Evolutionary conservation across 2,888 invertebrate species (phyloP).

Genomic region (Acleris emargana): DNA sequence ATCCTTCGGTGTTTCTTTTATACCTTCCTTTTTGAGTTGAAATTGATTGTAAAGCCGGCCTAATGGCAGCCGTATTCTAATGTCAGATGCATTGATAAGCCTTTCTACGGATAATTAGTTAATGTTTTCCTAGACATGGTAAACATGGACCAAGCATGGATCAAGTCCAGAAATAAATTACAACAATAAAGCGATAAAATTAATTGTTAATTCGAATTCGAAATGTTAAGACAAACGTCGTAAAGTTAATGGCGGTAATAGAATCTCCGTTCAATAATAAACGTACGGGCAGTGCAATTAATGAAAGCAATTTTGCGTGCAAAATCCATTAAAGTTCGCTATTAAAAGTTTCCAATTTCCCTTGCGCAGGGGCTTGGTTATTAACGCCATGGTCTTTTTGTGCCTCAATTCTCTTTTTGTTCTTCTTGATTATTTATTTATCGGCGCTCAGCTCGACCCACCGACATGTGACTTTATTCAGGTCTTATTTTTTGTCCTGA

Average conservation of each 20-base stretch:
- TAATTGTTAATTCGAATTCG: slow-evolving; percentile 42
- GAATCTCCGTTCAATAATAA: slow-evolving; percentile 59
- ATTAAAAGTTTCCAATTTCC: slow-evolving; percentile 71
- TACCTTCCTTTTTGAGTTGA: slow-evolving; percentile 69
- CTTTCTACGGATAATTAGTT: slow-evolving; percentile 70
- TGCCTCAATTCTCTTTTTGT: slow-evolving; percentile 57
- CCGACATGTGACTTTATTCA: slow-evolving; percentile 24
- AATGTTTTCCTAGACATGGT: slow-evolving; percentile 53
- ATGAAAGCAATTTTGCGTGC: slow-evolving; percentile 67
- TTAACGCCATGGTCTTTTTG: slow-evolving; percentile 58
- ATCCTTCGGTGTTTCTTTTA: slow-evolving; percentile 73
- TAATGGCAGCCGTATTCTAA: slow-evolving; percentile 75
- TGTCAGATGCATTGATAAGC: slow-evolving; percentile 73
- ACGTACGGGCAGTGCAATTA: slow-evolving; percentile 60
- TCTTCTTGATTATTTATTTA: slow-evolving; percentile 70
- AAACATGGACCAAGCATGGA: slow-evolving; percentile 42
- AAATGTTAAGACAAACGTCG: slow-evolving; percentile 52
- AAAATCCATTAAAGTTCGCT: slow-evolving; percentile 65
- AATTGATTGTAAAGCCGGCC: slow-evolving; percentile 80
- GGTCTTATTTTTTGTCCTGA: slow-evolving; percentile 40
- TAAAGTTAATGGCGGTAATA: slow-evolving; percentile 52
- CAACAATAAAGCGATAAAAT: slow-evolving; percentile 50
- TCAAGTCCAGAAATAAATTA: slow-evolving; percentile 44
- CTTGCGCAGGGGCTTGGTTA: slow-evolving; percentile 57
- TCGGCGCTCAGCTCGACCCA: slow-evolving; percentile 38